Percentiles rank a stretch among this genome's conserved stretches.
These are phyloP conservation scores for Acrocyrtus sp. DNA, from an alignment of 2,888 invertebrate species.

Conservation along the genomic window DNA sequence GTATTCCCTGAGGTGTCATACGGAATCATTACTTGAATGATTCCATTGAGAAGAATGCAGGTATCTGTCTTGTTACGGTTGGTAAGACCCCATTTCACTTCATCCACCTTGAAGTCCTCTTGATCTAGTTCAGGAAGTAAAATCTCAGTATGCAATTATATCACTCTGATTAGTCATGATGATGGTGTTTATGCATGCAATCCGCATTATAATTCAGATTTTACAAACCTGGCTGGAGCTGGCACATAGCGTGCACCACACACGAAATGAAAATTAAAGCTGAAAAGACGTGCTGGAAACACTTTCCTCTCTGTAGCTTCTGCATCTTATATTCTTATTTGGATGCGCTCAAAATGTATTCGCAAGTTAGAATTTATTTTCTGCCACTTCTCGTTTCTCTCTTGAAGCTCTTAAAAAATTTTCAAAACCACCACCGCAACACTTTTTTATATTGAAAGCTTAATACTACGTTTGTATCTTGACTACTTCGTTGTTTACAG, in stretches of 20 bases:
- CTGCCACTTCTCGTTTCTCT: no score
- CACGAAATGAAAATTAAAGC: background rate
- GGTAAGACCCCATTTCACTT: slow-evolving; percentile 40
- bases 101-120: slow-evolving; percentile 27
- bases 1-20: slow-evolving; percentile 6
- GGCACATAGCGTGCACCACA: background rate
- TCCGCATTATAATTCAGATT: no score
- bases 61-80: slow-evolving; percentile 34
- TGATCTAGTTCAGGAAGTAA: slow-evolving; percentile 2
- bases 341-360: no score
- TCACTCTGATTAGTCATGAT: no score
- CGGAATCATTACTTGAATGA: slow-evolving; percentile 38
- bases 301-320: slow-evolving; percentile 2
- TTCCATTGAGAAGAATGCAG: slow-evolving; percentile 38
- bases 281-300: background rate
- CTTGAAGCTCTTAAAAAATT: no score
- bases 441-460: no score
- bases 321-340: no score
- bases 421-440: no score
- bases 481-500: no score
- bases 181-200: no score
- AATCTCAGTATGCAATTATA: background rate
- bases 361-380: no score
- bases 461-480: no score
- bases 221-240: slow-evolving; percentile 8